phyloP scores from a whole-genome alignment of 2,113 vertebrate genomes.

The Lampris megalopsis region DNA sequence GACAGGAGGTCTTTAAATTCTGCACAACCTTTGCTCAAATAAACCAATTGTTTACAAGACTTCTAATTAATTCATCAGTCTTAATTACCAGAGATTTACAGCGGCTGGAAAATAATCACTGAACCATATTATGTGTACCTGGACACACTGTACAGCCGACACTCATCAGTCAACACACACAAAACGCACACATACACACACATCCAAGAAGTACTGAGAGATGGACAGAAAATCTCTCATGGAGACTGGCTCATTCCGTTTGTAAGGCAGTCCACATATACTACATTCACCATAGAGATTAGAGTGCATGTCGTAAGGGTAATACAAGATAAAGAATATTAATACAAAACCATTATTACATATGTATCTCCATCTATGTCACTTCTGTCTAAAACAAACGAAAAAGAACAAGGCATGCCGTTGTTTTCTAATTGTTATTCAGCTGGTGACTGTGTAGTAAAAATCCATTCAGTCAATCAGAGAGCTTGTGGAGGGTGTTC shows the following conservation, averaged over 20 bases:
- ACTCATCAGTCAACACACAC: slow-evolving; percentile 13
- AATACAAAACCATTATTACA: neutral
- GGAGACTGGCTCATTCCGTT: slow-evolving; percentile 24
- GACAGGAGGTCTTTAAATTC: slow-evolving; percentile 86
- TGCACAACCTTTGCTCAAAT: slow-evolving; percentile 81
- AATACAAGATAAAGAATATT: slow-evolving; percentile 14
- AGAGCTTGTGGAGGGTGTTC: slow-evolving; percentile 44
- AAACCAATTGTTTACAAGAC: slow-evolving; percentile 84
- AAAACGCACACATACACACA: slow-evolving; percentile 4
- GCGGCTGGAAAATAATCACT: slow-evolving; percentile 54
- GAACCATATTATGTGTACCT: slow-evolving; percentile 33
- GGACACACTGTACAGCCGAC: slow-evolving; percentile 14
- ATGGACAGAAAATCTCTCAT: slow-evolving; percentile 7
- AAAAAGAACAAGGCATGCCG: neutral
- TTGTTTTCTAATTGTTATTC: slow-evolving; percentile 61
- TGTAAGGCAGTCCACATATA: slow-evolving; percentile 22
- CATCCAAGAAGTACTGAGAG: neutral
- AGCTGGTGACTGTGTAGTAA: slow-evolving; percentile 46
- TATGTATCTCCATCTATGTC: neutral
- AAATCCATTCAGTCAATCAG: slow-evolving; percentile 64
- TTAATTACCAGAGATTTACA: slow-evolving; percentile 80
- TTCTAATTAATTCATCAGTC: slow-evolving; percentile 86
- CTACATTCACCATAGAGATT: slow-evolving; percentile 20
- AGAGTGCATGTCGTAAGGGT: neutral
- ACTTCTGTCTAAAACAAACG: neutral